Percentiles rank a stretch among this genome's conserved stretches.
Conservation (phyloP, 2,888 invertebrate genomes). For the Xanthostigma xanthostigma region DNA sequence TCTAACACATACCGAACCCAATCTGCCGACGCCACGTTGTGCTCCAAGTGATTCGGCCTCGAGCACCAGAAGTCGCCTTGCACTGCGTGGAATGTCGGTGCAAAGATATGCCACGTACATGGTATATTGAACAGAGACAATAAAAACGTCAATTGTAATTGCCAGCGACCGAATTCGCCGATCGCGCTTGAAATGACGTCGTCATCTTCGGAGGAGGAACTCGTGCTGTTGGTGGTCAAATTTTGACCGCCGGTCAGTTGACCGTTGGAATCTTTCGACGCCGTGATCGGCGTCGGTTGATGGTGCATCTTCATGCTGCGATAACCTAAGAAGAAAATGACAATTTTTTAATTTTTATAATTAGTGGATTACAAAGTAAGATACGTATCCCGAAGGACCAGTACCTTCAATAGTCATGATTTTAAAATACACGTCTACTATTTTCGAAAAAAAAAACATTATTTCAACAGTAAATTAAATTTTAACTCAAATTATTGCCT, state of each 20-base stretch:
- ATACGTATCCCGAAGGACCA: too few species aligned
- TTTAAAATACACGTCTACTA: too few species aligned
- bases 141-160: slow-evolving; percentile 55
- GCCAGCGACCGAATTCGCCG: slow-evolving; percentile 66
- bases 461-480: too few species aligned
- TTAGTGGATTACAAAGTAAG: neutral
- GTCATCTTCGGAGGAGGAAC: slow-evolving; percentile 27
- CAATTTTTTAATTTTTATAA: neutral
- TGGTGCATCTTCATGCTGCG: slow-evolving; percentile 7
- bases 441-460: too few species aligned
- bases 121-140: slow-evolving; percentile 63
- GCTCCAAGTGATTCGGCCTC: slow-evolving; percentile 39
- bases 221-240: too few species aligned
- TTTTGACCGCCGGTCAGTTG: too few species aligned
- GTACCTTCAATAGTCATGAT: too few species aligned
- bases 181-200: slow-evolving; percentile 53
- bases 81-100: slow-evolving; percentile 58
- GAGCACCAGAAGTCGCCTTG: slow-evolving; percentile 55
- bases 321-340: slow-evolving; percentile 1
- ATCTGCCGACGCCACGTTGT: slow-evolving; percentile 19
- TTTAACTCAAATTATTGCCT: too few species aligned
- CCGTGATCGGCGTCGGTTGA: slow-evolving; percentile 24
- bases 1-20: slow-evolving; percentile 14
- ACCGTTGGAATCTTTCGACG: too few species aligned
- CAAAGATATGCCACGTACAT: slow-evolving; percentile 67